Conservation (phyloP, 1,140 invertebrate species). For the Agrilus planipennis region DNA sequence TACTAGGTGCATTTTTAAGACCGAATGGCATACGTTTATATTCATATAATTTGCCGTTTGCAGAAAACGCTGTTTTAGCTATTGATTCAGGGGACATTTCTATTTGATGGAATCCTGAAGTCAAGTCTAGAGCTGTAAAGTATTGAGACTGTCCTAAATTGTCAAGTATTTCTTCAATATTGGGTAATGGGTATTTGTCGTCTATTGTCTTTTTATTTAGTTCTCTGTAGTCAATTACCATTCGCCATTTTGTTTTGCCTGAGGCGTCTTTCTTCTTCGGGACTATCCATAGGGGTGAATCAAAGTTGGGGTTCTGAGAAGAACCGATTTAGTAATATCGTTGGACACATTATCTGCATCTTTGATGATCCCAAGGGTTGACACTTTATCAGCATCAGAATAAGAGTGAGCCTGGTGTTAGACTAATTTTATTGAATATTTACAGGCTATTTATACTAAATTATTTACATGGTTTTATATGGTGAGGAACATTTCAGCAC, state of each 20-base stretch:
- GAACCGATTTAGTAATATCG: no score
- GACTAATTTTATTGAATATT: no score
- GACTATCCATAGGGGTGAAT: constrained; percentile 12
- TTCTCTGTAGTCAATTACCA: constrained; percentile 8
- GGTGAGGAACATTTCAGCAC: no score
- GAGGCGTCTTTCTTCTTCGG: constrained; percentile 11
- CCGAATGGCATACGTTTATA: constrained; percentile 21
- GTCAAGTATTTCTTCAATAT: constrained; percentile 1
- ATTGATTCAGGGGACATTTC: constrained; percentile 22
- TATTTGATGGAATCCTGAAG: constrained; percentile 37
- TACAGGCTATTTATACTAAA: no score
- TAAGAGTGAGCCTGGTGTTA: no score
- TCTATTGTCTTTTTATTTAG: background rate
- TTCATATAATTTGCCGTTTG: constrained; percentile 16
- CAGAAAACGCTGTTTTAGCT: constrained; percentile 32
- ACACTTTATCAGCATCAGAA: no score
- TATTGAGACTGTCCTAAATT: constrained; percentile 7
- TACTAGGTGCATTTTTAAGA: constrained; percentile 2
- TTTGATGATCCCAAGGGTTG: no score
- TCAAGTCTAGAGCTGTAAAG: constrained; percentile 34
- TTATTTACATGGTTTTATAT: no score
- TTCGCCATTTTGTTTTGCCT: constrained; percentile 10
- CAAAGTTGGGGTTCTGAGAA: no score
- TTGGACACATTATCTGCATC: no score
- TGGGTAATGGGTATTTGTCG: constrained; percentile 3